Base-by-base conservation (phyloP, 2,113 vertebrate genomes). In the Camelus bactrianus region DNA sequence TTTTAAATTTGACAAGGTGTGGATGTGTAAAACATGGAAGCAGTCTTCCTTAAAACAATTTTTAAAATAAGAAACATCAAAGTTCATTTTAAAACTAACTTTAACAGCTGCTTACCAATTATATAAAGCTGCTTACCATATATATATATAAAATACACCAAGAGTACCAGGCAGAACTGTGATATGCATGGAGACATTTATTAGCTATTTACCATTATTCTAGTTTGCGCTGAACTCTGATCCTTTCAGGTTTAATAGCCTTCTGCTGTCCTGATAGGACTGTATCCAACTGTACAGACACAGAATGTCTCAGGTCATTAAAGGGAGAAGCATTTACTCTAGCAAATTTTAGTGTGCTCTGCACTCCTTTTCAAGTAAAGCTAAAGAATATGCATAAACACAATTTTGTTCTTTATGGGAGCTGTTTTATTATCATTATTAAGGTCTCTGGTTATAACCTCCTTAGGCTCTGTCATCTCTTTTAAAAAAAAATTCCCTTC, bases 301-400 rank as follows among this genome's bases (percentile, higher is more conserved):
- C 20, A 70, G 60, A 96, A 32, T 77, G 72, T 54, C 16, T 95
- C 48, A 67, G 48, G 5, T 93, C 93, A 93, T 91, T 84, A 93
- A 95, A 73, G 28, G 30, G 1, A 97, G 42, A 95, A 94, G 50
- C 6, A 76, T 48, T 90, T 77, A 89, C 54, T 93, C 14, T 48
- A 46, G 58, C 35, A 96, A 75, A 89, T 85, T 95, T 86, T 85
- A 83, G 28, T 77, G 26, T 62, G 12, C 28, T 67, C 20, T 52
- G n/a, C 8, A 93, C 46, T 86, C 32, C 4, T 1, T 83, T 95
- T 75, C 56, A 93, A 80, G 30, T 26, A 72, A 95, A 86, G n/a
- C 54, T 92, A 70, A 97, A 72, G 8, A 89, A 64, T 65, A 82
- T 72, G 38, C 26, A 82, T 89, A 72, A 95, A 81, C 82, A 96